A percentile compares a stretch with the other conserved stretches of the same genome.
Conservation (phyloP, 2,797 vertebrate genomes). For the Poecilia picta region DNA sequence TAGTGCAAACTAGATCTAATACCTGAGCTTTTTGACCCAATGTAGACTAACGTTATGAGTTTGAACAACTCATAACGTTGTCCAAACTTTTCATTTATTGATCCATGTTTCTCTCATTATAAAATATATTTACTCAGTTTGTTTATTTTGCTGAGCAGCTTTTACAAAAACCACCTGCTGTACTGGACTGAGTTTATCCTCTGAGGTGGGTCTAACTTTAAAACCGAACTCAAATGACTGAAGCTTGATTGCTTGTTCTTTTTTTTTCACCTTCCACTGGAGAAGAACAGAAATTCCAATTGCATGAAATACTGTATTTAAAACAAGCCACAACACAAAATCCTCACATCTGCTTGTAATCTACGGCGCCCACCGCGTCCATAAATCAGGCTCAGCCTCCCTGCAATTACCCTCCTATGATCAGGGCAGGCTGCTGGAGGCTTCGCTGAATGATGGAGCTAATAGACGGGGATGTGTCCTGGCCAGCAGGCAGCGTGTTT, state of each 20-base stretch:
- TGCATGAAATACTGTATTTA: conserved; percentile 35
- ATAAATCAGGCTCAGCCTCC: conserved; percentile 66
- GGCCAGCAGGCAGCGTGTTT: conserved; percentile 72
- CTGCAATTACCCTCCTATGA: conserved; percentile 71
- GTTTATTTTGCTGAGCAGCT: background rate
- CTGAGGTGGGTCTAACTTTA: background rate
- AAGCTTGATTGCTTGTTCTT: conserved; percentile 2
- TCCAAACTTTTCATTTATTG: background rate
- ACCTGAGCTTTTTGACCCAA: background rate
- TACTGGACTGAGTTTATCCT: background rate
- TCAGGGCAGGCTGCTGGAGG: conserved; percentile 68
- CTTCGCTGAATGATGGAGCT: conserved; percentile 67
- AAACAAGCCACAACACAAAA: conserved; percentile 58
- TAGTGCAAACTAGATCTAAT: background rate
- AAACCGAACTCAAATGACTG: background rate
- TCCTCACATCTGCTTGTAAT: conserved; percentile 62
- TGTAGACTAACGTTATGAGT: background rate
- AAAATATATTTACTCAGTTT: background rate
- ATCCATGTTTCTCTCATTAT: background rate
- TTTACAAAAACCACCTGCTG: background rate
- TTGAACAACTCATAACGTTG: too few species aligned
- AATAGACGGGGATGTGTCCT: conserved; percentile 68
- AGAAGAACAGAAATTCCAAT: conserved; percentile 47
- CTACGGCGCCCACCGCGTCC: conserved; percentile 42
- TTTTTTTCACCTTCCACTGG: background rate